Percentiles rank a stretch among this genome's conserved stretches.
phyloP scores from a whole-genome alignment of 2,888 invertebrate species.

The Acronicta psi region DNA sequence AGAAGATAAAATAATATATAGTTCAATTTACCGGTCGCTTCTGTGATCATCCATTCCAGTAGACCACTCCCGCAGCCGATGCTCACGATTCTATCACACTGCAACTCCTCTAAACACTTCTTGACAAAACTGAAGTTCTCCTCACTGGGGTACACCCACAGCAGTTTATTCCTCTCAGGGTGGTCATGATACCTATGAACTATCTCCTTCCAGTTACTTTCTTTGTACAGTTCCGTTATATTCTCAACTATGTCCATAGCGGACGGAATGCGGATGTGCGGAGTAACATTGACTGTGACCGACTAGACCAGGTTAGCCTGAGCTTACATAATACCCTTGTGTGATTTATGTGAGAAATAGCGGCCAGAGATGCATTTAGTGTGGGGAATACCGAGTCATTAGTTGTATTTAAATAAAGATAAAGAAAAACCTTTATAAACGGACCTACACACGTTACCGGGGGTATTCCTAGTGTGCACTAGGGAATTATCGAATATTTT shows the following conservation, averaged over 20 bases:
- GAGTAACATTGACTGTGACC: conserved; percentile 64
- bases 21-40: conserved; percentile 88
- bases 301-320: conserved; percentile 18
- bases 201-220: conserved; percentile 85
- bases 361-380: conserved; percentile 59
- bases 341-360: conserved; percentile 62
- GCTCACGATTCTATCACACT: conserved; percentile 89
- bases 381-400: conserved; percentile 5
- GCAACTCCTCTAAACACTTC: conserved; percentile 75
- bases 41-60: conserved; percentile 93
- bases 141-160: conserved; percentile 93
- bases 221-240: conserved; percentile 77
- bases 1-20: conserved; percentile 2
- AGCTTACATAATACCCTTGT: conserved; percentile 57
- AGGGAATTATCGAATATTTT: too few relatives aligned
- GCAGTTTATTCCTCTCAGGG: conserved; percentile 86
- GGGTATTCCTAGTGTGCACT: too few relatives aligned
- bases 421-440: too few relatives aligned
- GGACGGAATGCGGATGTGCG: conserved; percentile 28
- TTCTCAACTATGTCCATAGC: conserved; percentile 78
- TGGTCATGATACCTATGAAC: conserved; percentile 82
- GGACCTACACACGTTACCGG: too few relatives aligned
- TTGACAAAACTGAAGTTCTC: conserved; percentile 90
- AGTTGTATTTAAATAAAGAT: conserved; percentile 1
- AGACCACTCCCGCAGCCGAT: conserved; percentile 95